phyloP scores from a whole-genome alignment of 2,797 vertebrate species.

The Mormyrops boulengeri region DNA sequence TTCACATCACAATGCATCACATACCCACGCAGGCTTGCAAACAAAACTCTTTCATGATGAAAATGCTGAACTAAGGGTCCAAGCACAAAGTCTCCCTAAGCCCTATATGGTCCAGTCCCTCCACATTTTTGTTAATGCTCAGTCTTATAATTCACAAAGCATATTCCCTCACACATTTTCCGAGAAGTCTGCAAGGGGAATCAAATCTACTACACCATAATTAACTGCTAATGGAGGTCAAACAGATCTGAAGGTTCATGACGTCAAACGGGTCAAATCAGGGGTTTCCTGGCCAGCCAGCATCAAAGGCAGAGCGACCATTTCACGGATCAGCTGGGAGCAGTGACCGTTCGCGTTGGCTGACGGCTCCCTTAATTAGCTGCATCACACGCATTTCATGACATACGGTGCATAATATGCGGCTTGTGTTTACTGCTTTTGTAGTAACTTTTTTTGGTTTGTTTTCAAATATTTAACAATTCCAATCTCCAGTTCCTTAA shows the following conservation, averaged over 20 bases:
- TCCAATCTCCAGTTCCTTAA: background rate
- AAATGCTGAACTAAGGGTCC: background rate
- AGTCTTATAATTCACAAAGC: background rate
- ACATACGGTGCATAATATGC: background rate
- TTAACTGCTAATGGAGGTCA: background rate
- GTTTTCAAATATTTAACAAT: background rate
- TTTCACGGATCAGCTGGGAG: constrained; percentile 1
- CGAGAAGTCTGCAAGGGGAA: background rate
- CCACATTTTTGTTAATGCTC: background rate
- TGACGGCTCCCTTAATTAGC: background rate
- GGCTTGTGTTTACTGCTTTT: background rate
- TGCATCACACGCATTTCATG: background rate
- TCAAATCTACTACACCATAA: background rate
- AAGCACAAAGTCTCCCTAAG: background rate
- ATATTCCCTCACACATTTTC: background rate
- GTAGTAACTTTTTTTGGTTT: background rate
- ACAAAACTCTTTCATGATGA: background rate
- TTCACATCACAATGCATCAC: background rate
- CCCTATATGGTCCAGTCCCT: background rate
- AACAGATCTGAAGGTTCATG: background rate
- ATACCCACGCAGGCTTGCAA: background rate
- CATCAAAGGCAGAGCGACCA: background rate
- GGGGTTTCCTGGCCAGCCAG: background rate
- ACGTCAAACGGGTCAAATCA: background rate
- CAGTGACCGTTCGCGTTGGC: background rate